Percentiles rank a stretch among this genome's conserved stretches.
Evolutionary conservation across 2,888 invertebrate genomes (phyloP).

Genomic region (Cancer borealis): DNA sequence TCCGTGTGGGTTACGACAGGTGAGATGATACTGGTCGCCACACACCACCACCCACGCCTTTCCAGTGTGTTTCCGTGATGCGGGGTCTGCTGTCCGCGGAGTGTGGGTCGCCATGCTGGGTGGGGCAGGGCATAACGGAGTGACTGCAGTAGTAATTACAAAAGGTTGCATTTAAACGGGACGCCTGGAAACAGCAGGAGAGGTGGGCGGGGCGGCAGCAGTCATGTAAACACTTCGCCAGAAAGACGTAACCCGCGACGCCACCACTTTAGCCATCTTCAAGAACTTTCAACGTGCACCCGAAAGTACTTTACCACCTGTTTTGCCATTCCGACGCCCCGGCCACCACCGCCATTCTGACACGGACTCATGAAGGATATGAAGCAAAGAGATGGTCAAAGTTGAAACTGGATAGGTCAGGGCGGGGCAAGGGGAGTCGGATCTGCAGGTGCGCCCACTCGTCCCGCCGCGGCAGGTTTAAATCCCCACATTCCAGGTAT

Average conservation of each 20-base stretch:
- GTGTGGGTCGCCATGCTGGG: too few species aligned
- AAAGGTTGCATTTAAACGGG: neutral
- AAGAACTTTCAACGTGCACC: neutral
- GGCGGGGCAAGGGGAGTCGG: neutral
- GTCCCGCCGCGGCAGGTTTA: constrained; percentile 50
- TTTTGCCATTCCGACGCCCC: neutral
- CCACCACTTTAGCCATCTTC: neutral
- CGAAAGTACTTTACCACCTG: too few species aligned
- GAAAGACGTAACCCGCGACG: neutral
- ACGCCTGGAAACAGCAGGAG: neutral
- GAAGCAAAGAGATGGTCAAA: neutral
- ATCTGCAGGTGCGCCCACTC: neutral
- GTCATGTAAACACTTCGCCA: neutral
- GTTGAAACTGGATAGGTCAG: neutral
- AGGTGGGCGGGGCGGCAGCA: neutral
- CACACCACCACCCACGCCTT: constrained; percentile 22
- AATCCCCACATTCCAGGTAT: constrained; percentile 45
- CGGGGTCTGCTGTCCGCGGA: neutral
- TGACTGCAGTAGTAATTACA: neutral
- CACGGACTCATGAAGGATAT: neutral
- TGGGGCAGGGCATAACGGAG: neutral
- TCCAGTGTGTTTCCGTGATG: too few species aligned
- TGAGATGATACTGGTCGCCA: neutral
- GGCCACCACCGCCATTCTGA: too few species aligned
- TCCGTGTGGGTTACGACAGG: constrained; percentile 65